Percentiles rank a stretch among this genome's conserved stretches.
These are phyloP conservation scores for Heliothis peltigera DNA, from an alignment of 2,888 invertebrate species.

Conservation along the genomic window DNA sequence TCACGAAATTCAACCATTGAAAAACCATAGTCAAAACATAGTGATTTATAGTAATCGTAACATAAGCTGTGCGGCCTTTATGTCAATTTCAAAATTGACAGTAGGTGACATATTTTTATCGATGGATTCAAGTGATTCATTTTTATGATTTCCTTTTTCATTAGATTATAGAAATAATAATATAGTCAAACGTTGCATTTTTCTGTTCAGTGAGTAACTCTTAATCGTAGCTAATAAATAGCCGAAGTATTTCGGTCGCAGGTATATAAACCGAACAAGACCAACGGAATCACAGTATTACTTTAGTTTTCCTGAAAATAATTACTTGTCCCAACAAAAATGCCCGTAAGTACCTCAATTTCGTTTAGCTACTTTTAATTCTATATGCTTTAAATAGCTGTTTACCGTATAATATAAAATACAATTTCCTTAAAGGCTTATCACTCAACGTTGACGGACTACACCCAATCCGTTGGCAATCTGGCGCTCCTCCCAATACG, in stretches of 20 bases:
- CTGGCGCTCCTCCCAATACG: slow-evolving; percentile 97
- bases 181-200: neutral
- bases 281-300: slow-evolving; percentile 10
- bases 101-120: neutral
- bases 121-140: slow-evolving; percentile 40
- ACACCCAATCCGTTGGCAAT: slow-evolving; percentile 95
- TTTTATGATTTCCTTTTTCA: slow-evolving; percentile 24
- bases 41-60: no score
- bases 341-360: slow-evolving; percentile 35
- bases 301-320: slow-evolving; percentile 9
- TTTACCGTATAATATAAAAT: neutral
- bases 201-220: neutral
- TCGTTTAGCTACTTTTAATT: neutral
- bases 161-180: neutral
- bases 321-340: slow-evolving; percentile 19
- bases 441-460: slow-evolving; percentile 96
- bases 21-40: no score
- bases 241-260: neutral
- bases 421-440: slow-evolving; percentile 93
- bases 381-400: neutral
- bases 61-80: neutral
- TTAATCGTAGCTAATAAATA: neutral
- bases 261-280: slow-evolving; percentile 1
- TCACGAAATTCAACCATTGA: no score
- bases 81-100: slow-evolving; percentile 8